Evolutionary conservation across 2,888 invertebrate genomes (phyloP), one percentile per base, ranked within the genome.

Genomic region (Brenthis hecate): DNA sequence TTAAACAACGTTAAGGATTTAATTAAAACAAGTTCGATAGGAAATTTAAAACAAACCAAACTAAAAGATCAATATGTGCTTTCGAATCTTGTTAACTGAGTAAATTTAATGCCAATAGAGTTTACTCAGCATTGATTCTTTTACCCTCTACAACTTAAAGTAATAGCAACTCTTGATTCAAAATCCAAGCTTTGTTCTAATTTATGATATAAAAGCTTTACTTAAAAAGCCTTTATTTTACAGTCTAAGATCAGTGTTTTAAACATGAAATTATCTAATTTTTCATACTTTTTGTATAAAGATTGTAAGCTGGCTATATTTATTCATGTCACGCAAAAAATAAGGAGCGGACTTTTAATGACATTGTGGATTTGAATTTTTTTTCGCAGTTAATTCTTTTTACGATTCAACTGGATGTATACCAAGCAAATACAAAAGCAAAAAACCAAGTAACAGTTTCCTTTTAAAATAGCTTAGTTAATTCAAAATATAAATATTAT

Each of bases 11-110:
- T 32, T 56, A 63, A 64, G 66, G 64, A 73, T 69, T 71, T 71
- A 73, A 69, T 73, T 74, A 72, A 74, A 71, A 69, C 69, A 68
- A 69, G 70, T 70, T 66, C 65, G 69, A 73, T 73, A 57, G 73
- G 66, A 74, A 74, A 74, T 72, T 74, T 73, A 69, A 69, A 67
- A 69, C 74, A 74, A 74, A 74, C 69, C 11, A 58, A 73, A 73
- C 71, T 74, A 53, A 47, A 74, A 74, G 66, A 71, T 69, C 70
- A 74, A 73, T 74, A 74, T 74, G 73, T 72, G 73, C 72, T 66
- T 62, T 63, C 58, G 72, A 71, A 73, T 73, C 72, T 73, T 71
- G 73, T 72, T 72, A 73, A 70, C 69, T 71, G 66, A 70, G 73
- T 69, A 70, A 74, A 74, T 69, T 72, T 70, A 66, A 70, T 61